Percentiles rank a stretch among this genome's conserved stretches.
These are phyloP conservation scores for Synergus laeviventris DNA, from an alignment of 2,888 invertebrate species.

Conservation along the genomic window DNA sequence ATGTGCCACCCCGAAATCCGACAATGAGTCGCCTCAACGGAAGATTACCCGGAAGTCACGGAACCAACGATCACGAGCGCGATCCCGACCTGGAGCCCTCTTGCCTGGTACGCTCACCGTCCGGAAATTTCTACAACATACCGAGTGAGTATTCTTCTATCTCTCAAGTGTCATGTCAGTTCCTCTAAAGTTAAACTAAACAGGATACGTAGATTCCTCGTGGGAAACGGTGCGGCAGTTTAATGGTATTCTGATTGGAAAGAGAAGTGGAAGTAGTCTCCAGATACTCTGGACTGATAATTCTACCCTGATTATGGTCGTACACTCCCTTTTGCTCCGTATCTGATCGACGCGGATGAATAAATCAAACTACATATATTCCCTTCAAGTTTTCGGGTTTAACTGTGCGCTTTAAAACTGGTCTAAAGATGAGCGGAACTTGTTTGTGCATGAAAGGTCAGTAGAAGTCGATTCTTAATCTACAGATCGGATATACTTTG, in stretches of 20 bases:
- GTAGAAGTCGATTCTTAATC: not conserved
- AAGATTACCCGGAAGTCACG: constrained; percentile 83
- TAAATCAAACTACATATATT: not conserved
- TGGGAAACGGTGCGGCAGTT: not conserved
- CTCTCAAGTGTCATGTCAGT: not conserved
- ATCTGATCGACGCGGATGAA: not conserved
- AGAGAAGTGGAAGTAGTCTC: constrained; percentile 40
- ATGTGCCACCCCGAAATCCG: constrained; percentile 93
- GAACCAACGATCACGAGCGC: constrained; percentile 67
- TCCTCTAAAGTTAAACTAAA: constrained; percentile 1
- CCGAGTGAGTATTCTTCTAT: constrained; percentile 81
- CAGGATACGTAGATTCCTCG: not conserved
- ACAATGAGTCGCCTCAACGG: constrained; percentile 95
- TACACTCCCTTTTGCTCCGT: not conserved
- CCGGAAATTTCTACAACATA: constrained; percentile 93
- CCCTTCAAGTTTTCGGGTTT: not conserved
- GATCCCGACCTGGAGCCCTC: constrained; percentile 94
- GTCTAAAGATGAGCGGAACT: not conserved
- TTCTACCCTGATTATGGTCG: constrained; percentile 52
- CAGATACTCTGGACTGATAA: constrained; percentile 53
- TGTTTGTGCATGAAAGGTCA: not conserved
- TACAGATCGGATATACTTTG: not conserved
- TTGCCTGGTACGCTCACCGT: constrained; percentile 93
- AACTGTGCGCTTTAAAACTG: not conserved
- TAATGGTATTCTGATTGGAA: not conserved